Evolutionary conservation across 2,888 invertebrate genomes (phyloP), one percentile per base, ranked within the genome.

Genomic region (Hemicrepidius hirtus): DNA sequence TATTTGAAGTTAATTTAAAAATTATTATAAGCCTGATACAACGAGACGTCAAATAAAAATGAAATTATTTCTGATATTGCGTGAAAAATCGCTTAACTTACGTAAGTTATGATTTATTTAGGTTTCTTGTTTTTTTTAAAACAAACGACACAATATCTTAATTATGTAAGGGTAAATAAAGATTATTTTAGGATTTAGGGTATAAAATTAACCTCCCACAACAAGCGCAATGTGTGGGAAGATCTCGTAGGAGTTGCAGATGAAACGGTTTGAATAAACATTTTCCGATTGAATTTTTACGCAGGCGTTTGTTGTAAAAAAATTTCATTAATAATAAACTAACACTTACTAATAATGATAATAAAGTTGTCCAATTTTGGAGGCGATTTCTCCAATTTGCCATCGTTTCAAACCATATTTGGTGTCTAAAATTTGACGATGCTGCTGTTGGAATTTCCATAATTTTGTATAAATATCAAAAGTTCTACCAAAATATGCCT

Each of bases 381-480:
- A 98, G 59, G 98, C 98, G 78, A 98, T 97, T 88, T 98, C 98
- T 65, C 98, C 98, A 81, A 98, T 98, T 88, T 98, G 98, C 98
- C 98, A 98, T 80, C 98, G 89, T 85, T 98, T 98, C 81, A 98
- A 89, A 35, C 97, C 97, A 87, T 98, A 98, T 87, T 97, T 97
- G 76, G 92, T 92, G 86, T 98, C 97, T 80, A 98, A 89, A 75
- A 97, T 91, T 86, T 92, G 92, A 87, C 97, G 92, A 87, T 98
- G 97, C 85, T 97, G 97, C 85, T 98, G 98, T 87, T 98, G 98
- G 86, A 97, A 98, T 87, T 98, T 98, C 98, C 98, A 98, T 71
- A 98, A 89, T 87, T 97, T 97, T 35, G 98, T 97, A 88, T 97
- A 98, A 71, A 98, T 95, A 88, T 98, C 98, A 88, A 98, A 98